Conservation (phyloP, 2,888 invertebrate species). For the Lagria hirta region DNA sequence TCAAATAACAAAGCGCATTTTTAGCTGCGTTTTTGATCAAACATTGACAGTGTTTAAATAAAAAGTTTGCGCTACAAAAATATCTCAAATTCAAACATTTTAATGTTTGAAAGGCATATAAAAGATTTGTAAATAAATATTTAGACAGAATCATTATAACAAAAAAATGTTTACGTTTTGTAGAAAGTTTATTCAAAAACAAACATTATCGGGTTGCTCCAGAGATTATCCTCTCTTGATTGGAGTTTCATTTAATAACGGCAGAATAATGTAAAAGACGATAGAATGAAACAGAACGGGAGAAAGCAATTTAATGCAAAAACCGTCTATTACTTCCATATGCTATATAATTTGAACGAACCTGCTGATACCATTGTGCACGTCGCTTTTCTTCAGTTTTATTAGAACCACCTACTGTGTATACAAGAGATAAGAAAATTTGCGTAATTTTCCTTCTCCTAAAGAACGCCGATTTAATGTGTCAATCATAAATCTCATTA, state of each 20-base stretch:
- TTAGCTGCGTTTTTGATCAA: too few species aligned
- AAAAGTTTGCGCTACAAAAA: too few species aligned
- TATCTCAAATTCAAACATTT: too few species aligned
- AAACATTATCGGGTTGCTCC: too few species aligned
- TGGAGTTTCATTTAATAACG: slow-evolving; percentile 18
- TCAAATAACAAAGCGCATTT: too few species aligned
- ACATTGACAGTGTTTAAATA: too few species aligned
- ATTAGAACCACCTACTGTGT: slow-evolving; percentile 28
- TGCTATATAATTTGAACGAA: slow-evolving; percentile 28
- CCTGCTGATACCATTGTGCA: slow-evolving; percentile 27
- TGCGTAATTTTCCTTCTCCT: slow-evolving; percentile 23
- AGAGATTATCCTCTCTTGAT: slow-evolving; percentile 15
- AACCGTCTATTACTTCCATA: slow-evolving; percentile 25
- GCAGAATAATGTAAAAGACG: too few species aligned
- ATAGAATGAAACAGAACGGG: slow-evolving; percentile 5
- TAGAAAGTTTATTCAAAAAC: too few species aligned
- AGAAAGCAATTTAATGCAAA: slow-evolving; percentile 16
- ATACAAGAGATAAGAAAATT: slow-evolving; percentile 29
- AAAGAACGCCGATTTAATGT: slow-evolving; percentile 21
- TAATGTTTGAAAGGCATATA: too few species aligned
- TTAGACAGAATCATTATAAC: too few species aligned
- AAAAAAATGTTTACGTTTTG: too few species aligned
- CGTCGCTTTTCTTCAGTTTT: slow-evolving; percentile 24
- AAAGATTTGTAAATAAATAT: too few species aligned
- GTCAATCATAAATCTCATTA: slow-evolving; percentile 21